Evolutionary conservation across 2,888 invertebrate genomes (phyloP), one percentile per base, ranked within the genome.

Genomic region (Aphodius sticticus): DNA sequence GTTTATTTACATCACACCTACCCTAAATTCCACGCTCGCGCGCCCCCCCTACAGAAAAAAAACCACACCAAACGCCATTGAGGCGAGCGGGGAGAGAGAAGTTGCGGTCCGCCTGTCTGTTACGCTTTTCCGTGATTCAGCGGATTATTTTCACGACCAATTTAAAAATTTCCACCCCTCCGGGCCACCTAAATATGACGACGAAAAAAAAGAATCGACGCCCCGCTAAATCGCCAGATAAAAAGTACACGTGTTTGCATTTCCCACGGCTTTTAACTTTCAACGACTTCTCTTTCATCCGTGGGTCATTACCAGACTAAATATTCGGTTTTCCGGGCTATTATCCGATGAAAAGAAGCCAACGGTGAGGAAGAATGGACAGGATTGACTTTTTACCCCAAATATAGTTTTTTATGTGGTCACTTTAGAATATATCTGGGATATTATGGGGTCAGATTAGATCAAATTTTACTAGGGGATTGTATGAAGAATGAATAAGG

Each of bases 1-100:
- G 53, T 53, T 53, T 53, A 53, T 53, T 53, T 53, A 53, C 53
- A 53, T 53, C 53, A 53, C 53, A 53, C 53, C 53, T 53, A 53
- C 53, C 53, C 53, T 5, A 53, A 53, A 53, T 53, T 53, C 53
- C 53, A 53, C 53, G 53, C 53, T 53, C 53, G 26, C 26, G 26
- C 26, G 26, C 53, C 53, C 53, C 53, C 53, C 7, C 53, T 7
- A 7, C 9, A 53, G 12, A 53, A 53, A 53, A 53, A 53, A 53
- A 53, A 53, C 2, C 2, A 53, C 53, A 53, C 53, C 53, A 53
- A 53, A 53, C 53, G 53, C 53, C 53, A 53, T 53, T 53, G 53
- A 53, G 53, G 53, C 53, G 3, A 12, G 6, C 53, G 53, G 9
- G 3, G 53, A 9, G 53, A 9, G 53, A 53, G 53, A 53, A 12